These are phyloP conservation scores for Ophioderma brevispina DNA, from an alignment of 35 echinoderm and acorn worm genomes.

Conservation along the genomic window DNA sequence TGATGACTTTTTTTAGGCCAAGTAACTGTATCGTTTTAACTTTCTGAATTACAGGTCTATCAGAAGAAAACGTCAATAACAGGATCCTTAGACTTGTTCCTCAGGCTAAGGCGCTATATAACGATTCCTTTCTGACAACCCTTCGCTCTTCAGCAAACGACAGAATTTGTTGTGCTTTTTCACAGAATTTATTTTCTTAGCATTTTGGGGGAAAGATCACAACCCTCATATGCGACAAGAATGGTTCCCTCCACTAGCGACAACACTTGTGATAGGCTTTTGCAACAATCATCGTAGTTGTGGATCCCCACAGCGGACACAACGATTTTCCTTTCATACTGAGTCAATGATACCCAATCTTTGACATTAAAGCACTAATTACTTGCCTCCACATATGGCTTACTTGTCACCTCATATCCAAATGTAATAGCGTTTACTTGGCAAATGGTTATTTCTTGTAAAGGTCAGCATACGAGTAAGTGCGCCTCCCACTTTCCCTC, in stretches of 20 bases:
- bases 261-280: neutral
- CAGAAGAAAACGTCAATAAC: no score
- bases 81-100: no score
- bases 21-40: no score
- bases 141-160: no score
- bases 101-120: no score
- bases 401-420: neutral
- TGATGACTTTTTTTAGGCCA: no score
- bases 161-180: no score
- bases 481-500: neutral
- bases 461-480: neutral
- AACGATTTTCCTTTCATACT: neutral
- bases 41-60: no score
- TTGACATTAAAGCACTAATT: constrained; percentile 5
- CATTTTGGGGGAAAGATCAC: neutral
- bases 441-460: neutral
- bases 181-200: no score
- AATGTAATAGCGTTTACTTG: neutral
- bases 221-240: constrained; percentile 2
- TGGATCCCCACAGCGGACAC: constrained; percentile 6
- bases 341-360: neutral
- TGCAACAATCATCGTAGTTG: neutral
- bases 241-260: neutral
- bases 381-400: constrained; percentile 1
- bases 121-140: no score